phyloP scores from a whole-genome alignment of 1,140 invertebrate genomes.

The Halictus rubicundus region DNA sequence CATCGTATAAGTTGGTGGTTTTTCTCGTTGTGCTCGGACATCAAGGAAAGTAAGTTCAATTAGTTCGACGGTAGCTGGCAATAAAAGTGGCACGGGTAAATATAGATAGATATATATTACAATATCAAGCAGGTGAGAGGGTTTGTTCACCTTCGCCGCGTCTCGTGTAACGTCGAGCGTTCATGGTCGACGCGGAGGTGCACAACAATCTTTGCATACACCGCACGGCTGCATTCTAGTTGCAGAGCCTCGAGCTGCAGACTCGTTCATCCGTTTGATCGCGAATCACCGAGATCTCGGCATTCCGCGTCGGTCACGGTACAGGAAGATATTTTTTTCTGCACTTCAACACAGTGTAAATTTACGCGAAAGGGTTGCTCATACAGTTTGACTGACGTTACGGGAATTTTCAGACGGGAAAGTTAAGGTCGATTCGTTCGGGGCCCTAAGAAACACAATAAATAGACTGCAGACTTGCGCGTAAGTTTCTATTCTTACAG shows the following conservation, averaged over 20 bases:
- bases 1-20: too few relatives aligned
- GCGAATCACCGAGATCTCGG: constrained; percentile 32
- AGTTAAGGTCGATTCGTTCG: too few relatives aligned
- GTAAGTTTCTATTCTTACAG: too few relatives aligned
- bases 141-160: constrained; percentile 38
- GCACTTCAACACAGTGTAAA: background rate
- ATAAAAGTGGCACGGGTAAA: constrained; percentile 1
- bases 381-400: too few relatives aligned
- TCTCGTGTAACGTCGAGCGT: background rate
- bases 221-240: constrained; percentile 24
- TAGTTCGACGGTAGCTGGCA: background rate
- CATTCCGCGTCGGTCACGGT: constrained; percentile 48
- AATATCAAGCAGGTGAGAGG: constrained; percentile 19
- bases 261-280: constrained; percentile 46
- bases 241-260: constrained; percentile 25
- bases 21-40: too few relatives aligned
- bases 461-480: too few relatives aligned
- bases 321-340: constrained; percentile 17
- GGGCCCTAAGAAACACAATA: too few relatives aligned
- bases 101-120: background rate
- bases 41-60: background rate
- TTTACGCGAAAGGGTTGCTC: background rate
- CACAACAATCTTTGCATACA: constrained; percentile 39
- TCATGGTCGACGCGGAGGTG: background rate
- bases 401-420: background rate